Evolutionary conservation across 2,888 invertebrate genomes (phyloP), one percentile per base, ranked within the genome.

Genomic region (Xestia ashworthii): DNA sequence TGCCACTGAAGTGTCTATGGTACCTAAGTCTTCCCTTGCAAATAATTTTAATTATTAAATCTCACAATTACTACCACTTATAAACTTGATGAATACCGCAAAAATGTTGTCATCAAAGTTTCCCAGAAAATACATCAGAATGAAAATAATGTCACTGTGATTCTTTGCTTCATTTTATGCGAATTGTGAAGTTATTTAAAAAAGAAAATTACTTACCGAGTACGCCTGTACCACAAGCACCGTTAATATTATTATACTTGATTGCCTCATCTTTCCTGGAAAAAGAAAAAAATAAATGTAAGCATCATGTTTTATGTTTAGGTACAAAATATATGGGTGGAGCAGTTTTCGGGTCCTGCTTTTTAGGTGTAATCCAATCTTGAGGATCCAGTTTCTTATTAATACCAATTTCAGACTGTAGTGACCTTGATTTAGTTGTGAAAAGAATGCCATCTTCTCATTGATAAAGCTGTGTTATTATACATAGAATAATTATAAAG

Each of bases 241-340:
- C 32, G 90, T 78, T 11, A 92, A 82, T 78, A 93, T 76, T 62
- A 90, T 69, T 66, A 87, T 73, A 70, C 88, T 88, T 55, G 87
- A 80, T 80, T 87, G 89, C 89, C 83, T 86, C 94, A 93, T 94
- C 82, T 89, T 93, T 76, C 83, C 93, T 93, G 92, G n/a, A 90
- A 92, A 84, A 67, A 32, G 3, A 0, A 84, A 88, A 85, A 84
- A 74, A 66, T 44, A 75, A 58, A 65, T 64, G 25, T 70, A 41
- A 69, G 19, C 22, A 25, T 67, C 14, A n/a, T 19, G 14, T 55
- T 60, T 82, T 62, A n/a, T 0, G n/a, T 50, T 53, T 48, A n/a
- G n/a, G n/a, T n/a, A 22, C 9, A 44, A 62, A 77, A 46, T 80
- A 44, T 50, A 3, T 14, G n/a, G 5, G 11, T 25, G 14, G 19